Evolutionary conservation across 2,888 invertebrate species (phyloP), one percentile per base, ranked within the genome.

Genomic region (Mythimna lalbum): DNA sequence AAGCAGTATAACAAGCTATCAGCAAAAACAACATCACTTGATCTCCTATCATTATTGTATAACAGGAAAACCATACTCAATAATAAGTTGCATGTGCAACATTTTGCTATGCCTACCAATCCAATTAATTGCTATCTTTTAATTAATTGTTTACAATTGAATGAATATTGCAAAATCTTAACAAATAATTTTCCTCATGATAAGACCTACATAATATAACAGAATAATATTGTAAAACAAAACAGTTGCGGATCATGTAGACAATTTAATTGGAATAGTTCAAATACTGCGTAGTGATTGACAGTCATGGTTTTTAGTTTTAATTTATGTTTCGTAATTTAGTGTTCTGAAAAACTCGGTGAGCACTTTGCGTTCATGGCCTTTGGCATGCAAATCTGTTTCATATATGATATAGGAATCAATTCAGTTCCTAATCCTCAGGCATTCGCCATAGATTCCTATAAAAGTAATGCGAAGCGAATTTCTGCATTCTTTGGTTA

Each of bases 121-220:
- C 12, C 4, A 65, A 78, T 66, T 73, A 12, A 63, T 39, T 49
- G 5, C 14, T 49, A 59, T 39, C 49, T 27, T 33, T 33, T 14
- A 39, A 39, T 36, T 12, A 57, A 67, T 31, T 52, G 21, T 50
- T 31, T 43, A 63, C 66, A 47, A 43, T 31, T 14, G 33, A 14
- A 14, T 57, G 36, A 17, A 33, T 27, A 61, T 43, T 64, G 49
- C 39, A 55, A 62, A 57, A 50, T 62, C 4, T 33, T 3, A 17
- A 49, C 17, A 69, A 66, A 52, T 19, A 0, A 55, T 71, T 82
- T 79, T 79, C 82, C 80, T 80, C 10, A 47, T 43, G 62, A 74
- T 63, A 59, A 23, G 39, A 31, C 21, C 12, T 12, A 36, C 7
- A 12, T 36, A 10, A 36, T 36, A 36, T 36, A 36, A 36, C 7